Evolutionary conservation across 2,113 vertebrate species (phyloP), one percentile per base, ranked within the genome.

Genomic region (Neogale vison): DNA sequence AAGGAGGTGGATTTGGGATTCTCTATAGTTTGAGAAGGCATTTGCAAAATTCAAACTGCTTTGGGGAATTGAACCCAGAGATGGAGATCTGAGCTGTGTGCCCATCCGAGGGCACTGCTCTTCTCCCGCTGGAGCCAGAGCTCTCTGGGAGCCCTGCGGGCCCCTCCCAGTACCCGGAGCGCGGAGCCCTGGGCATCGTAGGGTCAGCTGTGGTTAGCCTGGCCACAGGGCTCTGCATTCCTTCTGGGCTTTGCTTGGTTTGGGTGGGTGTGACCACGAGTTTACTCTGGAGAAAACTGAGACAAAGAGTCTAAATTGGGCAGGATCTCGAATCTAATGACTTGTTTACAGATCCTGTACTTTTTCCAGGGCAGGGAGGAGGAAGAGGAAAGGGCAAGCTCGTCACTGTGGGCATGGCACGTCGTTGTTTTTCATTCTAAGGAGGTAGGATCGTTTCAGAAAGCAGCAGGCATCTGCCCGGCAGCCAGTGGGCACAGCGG

Each of bases 271-370:
- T 98, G 98, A 97, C 97, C 90, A 65, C 50, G 31, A 87, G 93
- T 97, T 97, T 93, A 96, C 97, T 97, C 97, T 94, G 97, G 92
- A 97, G 95, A 97, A 97, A 97, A 88, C 76, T 34, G 96, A 98
- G 98, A 98, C 96, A 96, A 97, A 97, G 97, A 97, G 92, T 94
- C 96, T 98, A 98, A 98, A 98, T 97, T 88, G 97, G 92, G 96
- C 87, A 96, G 97, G 95, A 98, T 96, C 95, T 97, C 17, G 59
- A 87, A 96, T 97, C 96, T 94, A 98, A 97, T 97, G 97, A 96
- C 96, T 98, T 98, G 97, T 98, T 98, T 98, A 97, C 95, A 96
- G 84, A 96, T 90, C 85, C 67, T n/a, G 93, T 80, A 23, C 97
- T 95, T 96, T 95, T 97, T 97, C 92, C 94, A 96, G 93, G 34